Conservation (phyloP, 2,888 invertebrate genomes). For the Andrena dorsata region DNA sequence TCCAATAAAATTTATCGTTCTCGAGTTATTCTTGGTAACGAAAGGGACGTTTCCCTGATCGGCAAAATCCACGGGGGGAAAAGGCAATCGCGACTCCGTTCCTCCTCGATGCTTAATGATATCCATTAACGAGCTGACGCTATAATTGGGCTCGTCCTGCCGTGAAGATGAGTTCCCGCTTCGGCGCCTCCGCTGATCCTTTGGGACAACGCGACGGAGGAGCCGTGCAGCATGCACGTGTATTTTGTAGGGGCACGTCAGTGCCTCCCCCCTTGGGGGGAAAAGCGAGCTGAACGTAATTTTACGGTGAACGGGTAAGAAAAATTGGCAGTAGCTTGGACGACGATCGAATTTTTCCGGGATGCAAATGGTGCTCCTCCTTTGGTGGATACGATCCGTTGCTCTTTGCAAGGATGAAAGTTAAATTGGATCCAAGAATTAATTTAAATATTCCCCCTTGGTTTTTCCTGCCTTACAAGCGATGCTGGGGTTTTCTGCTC, state of each 20-base stretch:
- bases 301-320: constrained; percentile 74
- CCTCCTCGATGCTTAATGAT: constrained; percentile 47
- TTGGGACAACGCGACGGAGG: constrained; percentile 11
- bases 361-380: background rate
- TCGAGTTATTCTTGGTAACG: background rate
- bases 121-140: constrained; percentile 61
- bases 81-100: constrained; percentile 1
- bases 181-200: constrained; percentile 45
- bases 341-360: constrained; percentile 9
- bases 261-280: background rate
- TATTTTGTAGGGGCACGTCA: background rate
- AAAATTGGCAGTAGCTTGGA: constrained; percentile 65
- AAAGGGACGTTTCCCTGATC: constrained; percentile 4
- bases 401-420: constrained; percentile 1
- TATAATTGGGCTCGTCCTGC: constrained; percentile 71
- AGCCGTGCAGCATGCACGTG: background rate
- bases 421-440: constrained; percentile 25
- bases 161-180: constrained; percentile 64
- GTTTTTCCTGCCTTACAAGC: background rate
- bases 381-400: background rate
- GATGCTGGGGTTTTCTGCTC: background rate
- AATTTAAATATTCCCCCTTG: constrained; percentile 23
- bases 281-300: constrained; percentile 63
- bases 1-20: background rate
- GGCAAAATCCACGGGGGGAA: background rate